Base-by-base conservation (phyloP, 1,140 invertebrate genomes). In the Drosophila dunni region DNA sequence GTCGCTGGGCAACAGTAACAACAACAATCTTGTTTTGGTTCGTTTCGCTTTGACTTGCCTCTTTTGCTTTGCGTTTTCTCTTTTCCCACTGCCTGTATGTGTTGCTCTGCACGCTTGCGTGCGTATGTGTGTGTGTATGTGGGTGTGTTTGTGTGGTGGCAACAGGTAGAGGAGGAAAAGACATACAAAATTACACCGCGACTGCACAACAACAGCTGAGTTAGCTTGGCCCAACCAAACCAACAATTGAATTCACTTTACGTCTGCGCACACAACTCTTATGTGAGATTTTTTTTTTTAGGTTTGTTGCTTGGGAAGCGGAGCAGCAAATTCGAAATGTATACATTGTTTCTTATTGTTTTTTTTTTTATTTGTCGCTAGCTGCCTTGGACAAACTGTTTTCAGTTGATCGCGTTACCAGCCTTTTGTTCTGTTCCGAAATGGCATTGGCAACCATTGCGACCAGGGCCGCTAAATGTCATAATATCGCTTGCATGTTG, bases 11-110 rank as follows among this genome's bases (percentile, higher is more conserved):
- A 68, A 68, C 65, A 60, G 33, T 10, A 54, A 44, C 33, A 54
- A 34, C 51, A 40, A 46, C 51, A 44, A 34, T 45, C 44, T 56
- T 66, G 46, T 56, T 58, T 57, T 64, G 48, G 13, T 56, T 62
- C 33, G 44, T 17, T 48, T 62, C 45, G 45, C 36, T 62, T 71
- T 64, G 51, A 40, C 20, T 64, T 68, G 71, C 44, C 29, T 48
- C 42, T 36, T 62, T 74, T 74, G 71, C 71, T 69, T 74, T 62
- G 20, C 36, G 57, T 74, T 74, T 74, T 74, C 65, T 69, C 66
- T 74, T 56, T 74, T 60, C 46, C 60, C 68, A 15, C 42, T 54
- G n/a, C 33, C 36, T 4, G 10, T 42, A 10, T 65, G 20, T 56
- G 6, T 2, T 20, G 24, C 24, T 4, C 13, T 66, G 24, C 11